Evolutionary conservation across 2,888 invertebrate genomes (phyloP).

Genomic region (Drosophila antonietae): DNA sequence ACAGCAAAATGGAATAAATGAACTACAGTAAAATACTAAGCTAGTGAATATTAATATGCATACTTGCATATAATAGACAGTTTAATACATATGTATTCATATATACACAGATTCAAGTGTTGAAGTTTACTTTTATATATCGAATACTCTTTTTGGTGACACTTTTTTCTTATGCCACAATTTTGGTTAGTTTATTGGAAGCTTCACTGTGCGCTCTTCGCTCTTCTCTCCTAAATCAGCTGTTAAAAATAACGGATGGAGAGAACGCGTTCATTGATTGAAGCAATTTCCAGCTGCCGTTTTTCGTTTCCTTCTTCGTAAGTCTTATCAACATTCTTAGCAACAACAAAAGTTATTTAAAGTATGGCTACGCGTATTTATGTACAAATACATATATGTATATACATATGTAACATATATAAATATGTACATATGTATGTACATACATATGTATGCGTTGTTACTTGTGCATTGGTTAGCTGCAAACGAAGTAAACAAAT

Average conservation of each 20-base stretch:
- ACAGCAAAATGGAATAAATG: conserved; percentile 9
- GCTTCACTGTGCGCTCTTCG: conserved; percentile 20
- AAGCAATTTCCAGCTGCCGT: conserved; percentile 58
- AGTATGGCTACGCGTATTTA: conserved; percentile 26
- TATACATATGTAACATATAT: neutral
- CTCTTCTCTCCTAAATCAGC: conserved; percentile 37
- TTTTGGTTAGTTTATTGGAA: neutral
- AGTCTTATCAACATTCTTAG: conserved; percentile 37
- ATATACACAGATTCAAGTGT: neutral
- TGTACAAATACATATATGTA: too few relatives aligned
- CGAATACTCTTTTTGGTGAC: neutral
- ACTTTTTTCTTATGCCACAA: neutral
- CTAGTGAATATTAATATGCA: neutral
- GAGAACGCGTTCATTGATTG: conserved; percentile 69
- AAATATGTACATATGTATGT: neutral
- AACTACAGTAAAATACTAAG: conserved; percentile 27
- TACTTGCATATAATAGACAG: neutral
- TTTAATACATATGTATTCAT: neutral
- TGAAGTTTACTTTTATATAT: neutral
- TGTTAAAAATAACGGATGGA: conserved; percentile 40
- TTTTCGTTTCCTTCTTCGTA: conserved; percentile 58
- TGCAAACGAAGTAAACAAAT: conserved; percentile 27
- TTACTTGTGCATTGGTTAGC: neutral
- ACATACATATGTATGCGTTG: too few relatives aligned
- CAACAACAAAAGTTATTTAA: conserved; percentile 43